These are phyloP conservation scores for Thymallus thymallus DNA, from an alignment of 2,113 vertebrate genomes.

Conservation along the genomic window DNA sequence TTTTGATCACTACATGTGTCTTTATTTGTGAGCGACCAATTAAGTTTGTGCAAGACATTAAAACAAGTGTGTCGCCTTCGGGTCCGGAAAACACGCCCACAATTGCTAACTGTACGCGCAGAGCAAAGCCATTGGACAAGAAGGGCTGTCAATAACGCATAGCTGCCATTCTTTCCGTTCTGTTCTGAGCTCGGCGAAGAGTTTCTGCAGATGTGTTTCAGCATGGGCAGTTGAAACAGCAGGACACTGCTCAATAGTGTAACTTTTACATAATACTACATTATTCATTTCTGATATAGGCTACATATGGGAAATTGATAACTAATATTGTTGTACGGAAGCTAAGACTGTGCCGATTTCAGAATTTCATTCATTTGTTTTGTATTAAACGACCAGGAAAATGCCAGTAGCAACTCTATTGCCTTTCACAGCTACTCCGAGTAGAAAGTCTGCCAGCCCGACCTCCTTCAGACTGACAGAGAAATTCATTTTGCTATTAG, in stretches of 20 bases:
- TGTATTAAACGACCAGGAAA: conserved; percentile 48
- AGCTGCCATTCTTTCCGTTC: conserved; percentile 56
- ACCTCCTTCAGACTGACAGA: conserved; percentile 89
- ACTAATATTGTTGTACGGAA: conserved; percentile 21
- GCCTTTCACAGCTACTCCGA: conserved; percentile 75
- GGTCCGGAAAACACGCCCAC: conserved; percentile 54
- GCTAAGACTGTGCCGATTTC: neutral
- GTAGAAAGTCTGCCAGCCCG: conserved; percentile 83
- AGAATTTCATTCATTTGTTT: conserved; percentile 24
- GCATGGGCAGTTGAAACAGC: conserved; percentile 49
- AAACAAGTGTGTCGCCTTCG: no score
- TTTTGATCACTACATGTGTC: no score
- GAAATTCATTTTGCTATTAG: conserved; percentile 90
- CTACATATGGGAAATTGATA: conserved; percentile 37
- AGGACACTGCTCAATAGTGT: conserved; percentile 9
- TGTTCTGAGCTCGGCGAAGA: conserved; percentile 36
- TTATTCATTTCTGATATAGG: neutral
- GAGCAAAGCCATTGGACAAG: conserved; percentile 50
- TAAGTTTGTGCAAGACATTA: no score
- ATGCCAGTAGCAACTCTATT: conserved; percentile 78
- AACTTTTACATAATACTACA: conserved; percentile 56
- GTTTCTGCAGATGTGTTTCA: conserved; percentile 63
- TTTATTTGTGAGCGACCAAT: neutral
- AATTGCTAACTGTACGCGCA: conserved; percentile 27
- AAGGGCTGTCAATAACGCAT: conserved; percentile 53